A percentile compares a stretch with the other conserved stretches of the same genome.
phyloP scores from a whole-genome alignment of 2,797 vertebrate species.

The Etheostoma nigrum region DNA sequence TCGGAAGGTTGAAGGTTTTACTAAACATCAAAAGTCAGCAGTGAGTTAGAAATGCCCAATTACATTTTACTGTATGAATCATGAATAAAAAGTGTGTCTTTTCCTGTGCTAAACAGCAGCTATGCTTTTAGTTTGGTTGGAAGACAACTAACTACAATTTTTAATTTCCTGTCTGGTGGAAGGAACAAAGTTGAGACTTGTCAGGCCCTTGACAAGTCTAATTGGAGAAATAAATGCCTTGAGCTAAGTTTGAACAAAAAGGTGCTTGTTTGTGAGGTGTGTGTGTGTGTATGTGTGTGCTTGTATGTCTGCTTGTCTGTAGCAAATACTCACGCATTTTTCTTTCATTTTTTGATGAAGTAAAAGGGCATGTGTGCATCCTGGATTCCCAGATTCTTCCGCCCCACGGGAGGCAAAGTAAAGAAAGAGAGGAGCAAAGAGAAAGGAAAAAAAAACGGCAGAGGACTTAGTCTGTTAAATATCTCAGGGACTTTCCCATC shows the following conservation, averaged over 20 bases:
- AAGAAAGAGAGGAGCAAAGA: slow-evolving; percentile 49
- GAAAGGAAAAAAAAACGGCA: slow-evolving; percentile 32
- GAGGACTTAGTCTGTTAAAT: slow-evolving; percentile 79
- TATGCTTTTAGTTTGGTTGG: slow-evolving; percentile 40
- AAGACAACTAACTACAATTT: slow-evolving; percentile 54
- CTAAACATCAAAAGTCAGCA: slow-evolving; percentile 6
- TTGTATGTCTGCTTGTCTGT: slow-evolving; percentile 22
- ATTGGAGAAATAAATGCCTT: slow-evolving; percentile 66
- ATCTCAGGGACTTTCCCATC: slow-evolving; percentile 77
- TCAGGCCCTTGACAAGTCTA: slow-evolving; percentile 78
- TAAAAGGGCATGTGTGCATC: slow-evolving; percentile 84
- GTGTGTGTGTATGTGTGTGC: slow-evolving; percentile 25
- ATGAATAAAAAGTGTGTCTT: slow-evolving; percentile 2
- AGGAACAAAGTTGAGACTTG: slow-evolving; percentile 81
- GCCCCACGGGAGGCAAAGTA: slow-evolving; percentile 67
- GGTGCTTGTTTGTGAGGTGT: slow-evolving; percentile 53
- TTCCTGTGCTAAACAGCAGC: slow-evolving; percentile 46
- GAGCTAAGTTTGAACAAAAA: slow-evolving; percentile 59
- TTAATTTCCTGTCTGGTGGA: slow-evolving; percentile 71
- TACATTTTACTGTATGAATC: slow-evolving; percentile 8
- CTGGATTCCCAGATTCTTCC: slow-evolving; percentile 79
- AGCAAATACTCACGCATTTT: slow-evolving; percentile 19
- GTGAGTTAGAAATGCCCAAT: slow-evolving; percentile 13
- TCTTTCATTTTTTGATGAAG: slow-evolving; percentile 77
- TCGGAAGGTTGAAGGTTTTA: neutral